Evolutionary conservation across 2,888 invertebrate genomes (phyloP).

Genomic region (Chromoteleia sp.): DNA sequence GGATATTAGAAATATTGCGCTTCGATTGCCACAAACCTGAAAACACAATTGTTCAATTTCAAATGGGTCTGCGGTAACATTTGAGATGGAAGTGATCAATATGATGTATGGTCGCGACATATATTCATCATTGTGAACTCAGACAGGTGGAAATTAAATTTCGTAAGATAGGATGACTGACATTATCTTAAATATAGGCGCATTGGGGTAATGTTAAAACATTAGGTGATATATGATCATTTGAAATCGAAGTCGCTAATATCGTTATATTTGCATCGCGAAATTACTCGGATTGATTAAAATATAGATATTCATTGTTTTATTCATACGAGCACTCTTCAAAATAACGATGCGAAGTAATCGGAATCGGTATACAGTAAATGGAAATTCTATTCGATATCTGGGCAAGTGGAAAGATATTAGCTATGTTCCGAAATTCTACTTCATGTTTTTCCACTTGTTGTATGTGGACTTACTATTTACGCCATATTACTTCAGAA

Average conservation of each 20-base stretch:
- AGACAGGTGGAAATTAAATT: conserved; percentile 31
- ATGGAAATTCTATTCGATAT: too few relatives aligned
- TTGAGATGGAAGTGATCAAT: conserved; percentile 24
- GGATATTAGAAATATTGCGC: not conserved
- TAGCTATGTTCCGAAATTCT: too few relatives aligned
- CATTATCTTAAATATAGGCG: conserved; percentile 21
- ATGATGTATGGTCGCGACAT: conserved; percentile 5
- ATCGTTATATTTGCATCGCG: too few relatives aligned
- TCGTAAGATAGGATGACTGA: conserved; percentile 22
- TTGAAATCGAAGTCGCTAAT: not conserved
- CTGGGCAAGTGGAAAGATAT: too few relatives aligned
- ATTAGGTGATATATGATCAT: not conserved
- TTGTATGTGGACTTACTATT: too few relatives aligned
- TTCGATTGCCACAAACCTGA: not conserved
- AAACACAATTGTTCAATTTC: conserved; percentile 26
- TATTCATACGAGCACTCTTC: too few relatives aligned
- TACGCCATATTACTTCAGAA: too few relatives aligned
- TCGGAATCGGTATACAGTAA: too few relatives aligned
- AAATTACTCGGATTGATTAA: too few relatives aligned
- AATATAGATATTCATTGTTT: too few relatives aligned
- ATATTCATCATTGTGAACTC: conserved; percentile 1
- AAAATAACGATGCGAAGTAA: too few relatives aligned
- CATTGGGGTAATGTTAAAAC: not conserved
- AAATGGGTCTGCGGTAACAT: not conserved
- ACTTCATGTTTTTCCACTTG: too few relatives aligned